phyloP scores from a whole-genome alignment of 2,888 invertebrate genomes.

The Aspidiotus destructor region DNA sequence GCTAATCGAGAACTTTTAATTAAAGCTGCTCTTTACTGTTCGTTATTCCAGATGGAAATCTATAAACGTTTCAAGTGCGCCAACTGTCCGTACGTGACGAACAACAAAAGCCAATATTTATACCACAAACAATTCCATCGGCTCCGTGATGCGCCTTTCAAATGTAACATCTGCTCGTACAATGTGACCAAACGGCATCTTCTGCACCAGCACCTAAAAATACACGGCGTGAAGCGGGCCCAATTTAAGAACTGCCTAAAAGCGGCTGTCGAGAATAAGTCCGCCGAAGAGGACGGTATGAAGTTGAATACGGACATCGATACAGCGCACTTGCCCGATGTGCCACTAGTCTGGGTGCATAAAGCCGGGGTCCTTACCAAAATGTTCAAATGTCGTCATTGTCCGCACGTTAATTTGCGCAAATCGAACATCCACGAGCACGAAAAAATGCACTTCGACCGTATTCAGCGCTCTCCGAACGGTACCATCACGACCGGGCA shows the following conservation, averaged over 20 bases:
- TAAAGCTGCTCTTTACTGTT: not conserved
- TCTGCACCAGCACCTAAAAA: slow-evolving; percentile 63
- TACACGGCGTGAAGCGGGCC: slow-evolving; percentile 28
- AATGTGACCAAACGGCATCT: slow-evolving; percentile 71
- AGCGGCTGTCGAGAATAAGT: slow-evolving; percentile 16
- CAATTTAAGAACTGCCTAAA: slow-evolving; percentile 27
- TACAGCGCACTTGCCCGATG: slow-evolving; percentile 46
- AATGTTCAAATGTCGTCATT: slow-evolving; percentile 74
- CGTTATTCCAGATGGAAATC: slow-evolving; percentile 37
- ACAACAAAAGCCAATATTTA: slow-evolving; percentile 74
- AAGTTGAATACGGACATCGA: slow-evolving; percentile 33
- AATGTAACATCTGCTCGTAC: slow-evolving; percentile 71
- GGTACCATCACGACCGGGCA: slow-evolving; percentile 16
- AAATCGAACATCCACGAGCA: slow-evolving; percentile 72
- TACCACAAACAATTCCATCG: slow-evolving; percentile 81
- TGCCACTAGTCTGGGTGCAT: slow-evolving; percentile 66
- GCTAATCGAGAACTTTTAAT: too few species aligned
- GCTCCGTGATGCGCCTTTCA: slow-evolving; percentile 62
- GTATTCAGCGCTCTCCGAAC: slow-evolving; percentile 23
- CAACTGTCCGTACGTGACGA: slow-evolving; percentile 73
- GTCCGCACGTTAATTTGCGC: slow-evolving; percentile 73
- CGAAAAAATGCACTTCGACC: slow-evolving; percentile 60
- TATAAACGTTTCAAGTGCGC: slow-evolving; percentile 64
- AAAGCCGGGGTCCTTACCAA: slow-evolving; percentile 62
- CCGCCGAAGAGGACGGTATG: slow-evolving; percentile 1